Evolutionary conservation across 2,888 invertebrate genomes (phyloP), one percentile per base, ranked within the genome.

Genomic region (Sussaba pulchella): DNA sequence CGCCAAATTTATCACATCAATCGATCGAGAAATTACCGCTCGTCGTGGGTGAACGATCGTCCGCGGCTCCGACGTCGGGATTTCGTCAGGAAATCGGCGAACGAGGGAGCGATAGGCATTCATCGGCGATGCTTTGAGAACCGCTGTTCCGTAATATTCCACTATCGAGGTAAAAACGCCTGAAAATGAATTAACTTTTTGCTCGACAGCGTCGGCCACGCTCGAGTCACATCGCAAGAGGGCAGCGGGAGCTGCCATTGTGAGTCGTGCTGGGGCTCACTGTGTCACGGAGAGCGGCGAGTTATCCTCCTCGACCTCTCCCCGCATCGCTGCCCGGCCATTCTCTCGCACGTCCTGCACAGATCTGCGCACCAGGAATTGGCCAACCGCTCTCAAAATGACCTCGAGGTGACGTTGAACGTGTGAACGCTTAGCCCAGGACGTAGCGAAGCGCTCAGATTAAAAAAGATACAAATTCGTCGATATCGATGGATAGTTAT

Each of bases 161-260:
- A 71, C 83, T 85, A 87, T 89, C 88, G 85, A 77, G 86, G 88
- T 89, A 90, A 89, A 89, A 90, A 90, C 86, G 85, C n/a, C 85
- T 86, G 89, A 88, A 89, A 89, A 90, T 89, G 88, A 90, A 90
- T 91, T 89, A 90, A 91, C 90, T 90, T 91, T 90, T 91, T 90
- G 88, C 82, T 67, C 45, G 63, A 72, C 54, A 82, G 77, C 83
- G 81, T 70, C 84, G 83, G 82, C 83, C 81, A 84, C 84, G 85
- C 84, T 88, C 81, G 82, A 89, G 85, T 85, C 87, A 84, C 86
- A 87, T 86, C 86, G 85, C 84, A 85, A 84, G 79, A 76, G 82
- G 78, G 80, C 59, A 43, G 64, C 70, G 54, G 21, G 39, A 21
- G 10, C 57, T 50, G 67, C 69, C 81, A 88, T 87, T 88, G 88